A percentile compares a stretch with the other conserved stretches of the same genome.
phyloP scores from a whole-genome alignment of 2,888 invertebrate genomes.

The Schrankia costaestrigalis region DNA sequence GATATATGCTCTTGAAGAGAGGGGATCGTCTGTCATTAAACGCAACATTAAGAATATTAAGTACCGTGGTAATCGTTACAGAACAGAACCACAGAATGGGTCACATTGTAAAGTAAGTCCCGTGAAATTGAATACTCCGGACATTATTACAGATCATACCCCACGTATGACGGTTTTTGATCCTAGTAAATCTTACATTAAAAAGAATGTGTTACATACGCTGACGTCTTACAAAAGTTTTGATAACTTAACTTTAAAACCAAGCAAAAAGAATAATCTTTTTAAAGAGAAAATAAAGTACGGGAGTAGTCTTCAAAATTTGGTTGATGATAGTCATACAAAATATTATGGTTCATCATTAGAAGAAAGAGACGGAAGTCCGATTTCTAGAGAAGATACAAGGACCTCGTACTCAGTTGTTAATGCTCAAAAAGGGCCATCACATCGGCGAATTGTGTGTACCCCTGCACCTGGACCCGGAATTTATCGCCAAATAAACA shows the following conservation, averaged over 20 bases:
- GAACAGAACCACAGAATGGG: slow-evolving; percentile 42
- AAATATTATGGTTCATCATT: slow-evolving; percentile 61
- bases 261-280: slow-evolving; percentile 39
- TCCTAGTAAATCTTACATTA: slow-evolving; percentile 57
- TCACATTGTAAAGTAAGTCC: slow-evolving; percentile 27
- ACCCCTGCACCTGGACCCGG: slow-evolving; percentile 65
- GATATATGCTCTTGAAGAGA: slow-evolving; percentile 60
- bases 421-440: slow-evolving; percentile 53
- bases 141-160: slow-evolving; percentile 63
- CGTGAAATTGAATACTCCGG: slow-evolving; percentile 53
- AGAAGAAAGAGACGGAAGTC: slow-evolving; percentile 39
- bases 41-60: slow-evolving; percentile 70
- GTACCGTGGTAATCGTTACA: slow-evolving; percentile 55
- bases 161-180: slow-evolving; percentile 66
- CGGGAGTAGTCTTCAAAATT: slow-evolving; percentile 68
- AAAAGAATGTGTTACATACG: slow-evolving; percentile 62
- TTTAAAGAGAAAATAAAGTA: slow-evolving; percentile 51
- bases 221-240: slow-evolving; percentile 71
- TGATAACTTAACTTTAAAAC: slow-evolving; percentile 66
- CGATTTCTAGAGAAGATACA: slow-evolving; percentile 45
- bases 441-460: slow-evolving; percentile 48
- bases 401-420: slow-evolving; percentile 67
- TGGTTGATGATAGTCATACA: slow-evolving; percentile 57
- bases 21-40: slow-evolving; percentile 66
- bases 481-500: slow-evolving; percentile 64